Evolutionary conservation across 1,140 invertebrate species (phyloP), one percentile per base, ranked within the genome.

Genomic region (Brachionus calyciflorus): DNA sequence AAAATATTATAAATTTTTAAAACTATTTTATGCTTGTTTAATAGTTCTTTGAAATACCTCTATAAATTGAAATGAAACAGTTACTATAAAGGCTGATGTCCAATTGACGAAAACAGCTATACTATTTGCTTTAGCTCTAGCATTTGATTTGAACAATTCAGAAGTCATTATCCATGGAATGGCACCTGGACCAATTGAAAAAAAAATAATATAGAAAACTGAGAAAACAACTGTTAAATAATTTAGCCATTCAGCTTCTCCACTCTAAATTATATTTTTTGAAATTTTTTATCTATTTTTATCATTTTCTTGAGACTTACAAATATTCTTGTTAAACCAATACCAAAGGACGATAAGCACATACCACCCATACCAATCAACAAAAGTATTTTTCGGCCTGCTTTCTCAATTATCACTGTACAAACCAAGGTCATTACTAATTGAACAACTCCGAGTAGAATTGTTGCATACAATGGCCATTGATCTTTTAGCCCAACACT

Each of bases 41-140:
- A 51, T 51, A n/a, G 12, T 14, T 33, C 19, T 21, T 19, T 1
- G 30, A 63, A 12, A 78, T 79, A 84, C 84, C 78, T 90, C 87
- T 68, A 93, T 81, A 1, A 84, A 83, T 12, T 90, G 94, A 88
- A 98, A 97, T 81, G 90, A 90, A 82, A 96, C 93, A 80, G 94
- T 95, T 80, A 99, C 95, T 77, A 95, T 86, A 86, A 98, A 98
- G 86, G 97, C 99, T 81, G 93, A 93, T 82, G 93, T 89, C 96
- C 96, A 99, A 88, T 99, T 99, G 85, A 96, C 92, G 79, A 98
- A 88, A 28, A 96, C 94, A 24, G 94, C 93, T 79, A 99, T 93
- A 79, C 93, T 95, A 91, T 97, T 98, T 79, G 96, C 96, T 76
- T 93, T 93, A 24, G 95, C 93, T 79, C 96, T 87, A 14, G 96